Conservation (phyloP, 2,888 invertebrate genomes). For the Andrena haemorrhoa region DNA sequence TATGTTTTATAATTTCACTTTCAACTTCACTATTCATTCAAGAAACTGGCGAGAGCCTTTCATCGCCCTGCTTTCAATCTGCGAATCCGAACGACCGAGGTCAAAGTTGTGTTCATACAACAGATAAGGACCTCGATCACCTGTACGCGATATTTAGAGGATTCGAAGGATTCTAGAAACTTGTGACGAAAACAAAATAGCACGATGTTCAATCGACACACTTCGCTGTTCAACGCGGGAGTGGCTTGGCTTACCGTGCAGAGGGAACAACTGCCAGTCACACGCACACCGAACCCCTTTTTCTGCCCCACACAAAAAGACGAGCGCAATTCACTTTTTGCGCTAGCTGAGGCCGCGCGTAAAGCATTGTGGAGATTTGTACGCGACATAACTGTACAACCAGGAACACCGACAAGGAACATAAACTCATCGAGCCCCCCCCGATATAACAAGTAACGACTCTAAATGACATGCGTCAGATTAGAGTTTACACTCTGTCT, state of each 20-base stretch:
- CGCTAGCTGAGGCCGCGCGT: background rate
- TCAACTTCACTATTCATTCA: too few relatives aligned
- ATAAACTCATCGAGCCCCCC: too few relatives aligned
- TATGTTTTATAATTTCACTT: too few relatives aligned
- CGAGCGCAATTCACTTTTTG: slow-evolving; percentile 17
- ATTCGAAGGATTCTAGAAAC: too few relatives aligned
- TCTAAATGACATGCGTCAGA: background rate
- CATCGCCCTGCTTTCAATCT: too few relatives aligned
- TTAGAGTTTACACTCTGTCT: background rate
- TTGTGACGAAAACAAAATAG: background rate
- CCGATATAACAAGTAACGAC: too few relatives aligned
- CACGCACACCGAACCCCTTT: background rate
- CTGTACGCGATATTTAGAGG: too few relatives aligned
- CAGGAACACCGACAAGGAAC: too few relatives aligned
- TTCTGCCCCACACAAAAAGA: background rate
- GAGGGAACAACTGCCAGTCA: background rate
- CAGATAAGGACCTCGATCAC: too few relatives aligned
- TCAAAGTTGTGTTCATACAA: background rate
- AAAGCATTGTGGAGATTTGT: background rate
- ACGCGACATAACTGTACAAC: too few relatives aligned
- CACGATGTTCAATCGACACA: background rate
- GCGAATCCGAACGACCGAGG: background rate
- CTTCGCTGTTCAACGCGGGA: background rate
- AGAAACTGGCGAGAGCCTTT: too few relatives aligned
- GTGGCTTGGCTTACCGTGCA: background rate